phyloP scores from a whole-genome alignment of 2,888 invertebrate species.

The Synergus japonicus region DNA sequence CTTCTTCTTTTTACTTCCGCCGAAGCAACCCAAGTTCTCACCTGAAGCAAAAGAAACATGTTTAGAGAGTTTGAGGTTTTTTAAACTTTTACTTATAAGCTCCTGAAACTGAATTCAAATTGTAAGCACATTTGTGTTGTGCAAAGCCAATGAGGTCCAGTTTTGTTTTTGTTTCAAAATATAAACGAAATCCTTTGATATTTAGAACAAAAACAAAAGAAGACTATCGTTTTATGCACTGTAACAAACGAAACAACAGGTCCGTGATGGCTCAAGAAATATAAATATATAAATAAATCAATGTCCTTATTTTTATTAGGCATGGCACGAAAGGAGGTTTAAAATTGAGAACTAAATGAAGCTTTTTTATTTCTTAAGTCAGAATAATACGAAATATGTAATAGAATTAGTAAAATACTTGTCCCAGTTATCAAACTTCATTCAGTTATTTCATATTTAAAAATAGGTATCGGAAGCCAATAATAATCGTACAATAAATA shows the following conservation, averaged over 20 bases:
- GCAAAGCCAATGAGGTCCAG: background rate
- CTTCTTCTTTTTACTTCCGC: slow-evolving; percentile 96
- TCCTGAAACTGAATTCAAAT: background rate
- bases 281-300: background rate
- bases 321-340: background rate
- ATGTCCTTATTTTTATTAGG: background rate
- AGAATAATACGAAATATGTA: background rate
- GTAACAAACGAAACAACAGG: background rate
- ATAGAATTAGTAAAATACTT: background rate
- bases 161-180: background rate
- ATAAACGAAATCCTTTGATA: background rate
- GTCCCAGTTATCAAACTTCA: background rate
- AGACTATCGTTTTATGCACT: too few relatives aligned
- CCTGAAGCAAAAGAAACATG: slow-evolving; percentile 78
- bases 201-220: too few relatives aligned
- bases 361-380: background rate
- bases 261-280: background rate
- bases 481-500: background rate
- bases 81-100: background rate
- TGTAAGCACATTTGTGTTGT: background rate
- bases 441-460: background rate
- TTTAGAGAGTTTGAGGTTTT: background rate
- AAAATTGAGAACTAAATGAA: background rate
- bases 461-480: background rate
- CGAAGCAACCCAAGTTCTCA: slow-evolving; percentile 97